Percentiles rank a stretch among this genome's conserved stretches.
These are phyloP conservation scores for Mobula birostris DNA, from an alignment of 2,113 vertebrate genomes.

Conservation along the genomic window DNA sequence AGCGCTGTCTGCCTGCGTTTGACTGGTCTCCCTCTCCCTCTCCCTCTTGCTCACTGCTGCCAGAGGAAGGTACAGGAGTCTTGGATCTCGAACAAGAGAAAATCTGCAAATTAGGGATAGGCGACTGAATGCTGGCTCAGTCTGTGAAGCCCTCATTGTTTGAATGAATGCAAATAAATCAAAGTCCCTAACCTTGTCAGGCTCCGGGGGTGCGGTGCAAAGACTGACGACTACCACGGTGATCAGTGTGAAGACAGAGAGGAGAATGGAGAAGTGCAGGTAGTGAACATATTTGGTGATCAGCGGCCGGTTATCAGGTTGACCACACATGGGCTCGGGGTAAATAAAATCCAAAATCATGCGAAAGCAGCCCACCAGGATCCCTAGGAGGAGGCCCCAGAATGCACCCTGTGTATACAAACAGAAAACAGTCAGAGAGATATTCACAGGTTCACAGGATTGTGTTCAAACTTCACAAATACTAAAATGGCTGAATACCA, in stretches of 20 bases:
- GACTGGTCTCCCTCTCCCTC: no score
- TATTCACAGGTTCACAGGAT: not conserved
- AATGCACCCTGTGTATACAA: conserved; percentile 72
- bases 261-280: conserved; percentile 84
- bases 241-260: conserved; percentile 61
- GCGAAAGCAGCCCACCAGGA: conserved; percentile 67
- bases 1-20: no score
- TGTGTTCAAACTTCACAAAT: not conserved
- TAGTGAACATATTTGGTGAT: conserved; percentile 80
- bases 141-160: no score
- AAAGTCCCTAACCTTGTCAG: conserved; percentile 52
- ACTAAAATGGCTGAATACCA: not conserved
- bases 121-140: no score
- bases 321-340: conserved; percentile 66
- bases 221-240: conserved; percentile 66
- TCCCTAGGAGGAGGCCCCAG: conserved; percentile 70
- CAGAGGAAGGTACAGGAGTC: no score
- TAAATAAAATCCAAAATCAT: conserved; percentile 86
- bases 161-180: no score
- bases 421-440: not conserved
- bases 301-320: conserved; percentile 64
- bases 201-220: conserved; percentile 62
- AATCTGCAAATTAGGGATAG: no score
- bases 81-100: no score
- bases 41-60: no score